These are phyloP conservation scores for Cheilosia vernalis DNA, from an alignment of 2,888 invertebrate species.

Conservation along the genomic window DNA sequence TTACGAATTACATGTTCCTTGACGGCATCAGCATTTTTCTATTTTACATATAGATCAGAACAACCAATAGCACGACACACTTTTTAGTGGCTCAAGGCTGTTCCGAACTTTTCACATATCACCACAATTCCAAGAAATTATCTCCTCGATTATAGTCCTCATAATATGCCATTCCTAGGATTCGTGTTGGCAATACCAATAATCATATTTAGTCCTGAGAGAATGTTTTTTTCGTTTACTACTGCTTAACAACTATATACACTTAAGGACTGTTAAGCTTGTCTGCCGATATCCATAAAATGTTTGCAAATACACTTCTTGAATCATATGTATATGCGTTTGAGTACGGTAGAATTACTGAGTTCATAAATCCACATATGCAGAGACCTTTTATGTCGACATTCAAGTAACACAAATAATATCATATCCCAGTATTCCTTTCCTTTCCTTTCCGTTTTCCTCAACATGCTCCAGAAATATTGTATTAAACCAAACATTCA, in stretches of 20 bases:
- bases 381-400: slow-evolving; percentile 52
- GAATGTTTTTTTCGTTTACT: slow-evolving; percentile 14
- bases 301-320: slow-evolving; percentile 46
- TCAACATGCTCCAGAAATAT: slow-evolving; percentile 40
- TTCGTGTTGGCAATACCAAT: slow-evolving; percentile 18
- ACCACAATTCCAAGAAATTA: slow-evolving; percentile 22
- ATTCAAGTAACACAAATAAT: slow-evolving; percentile 36
- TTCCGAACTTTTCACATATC: neutral
- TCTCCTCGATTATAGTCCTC: neutral
- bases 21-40: too few species aligned
- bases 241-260: slow-evolving; percentile 24
- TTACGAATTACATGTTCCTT: too few species aligned
- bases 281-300: slow-evolving; percentile 37
- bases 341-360: slow-evolving; percentile 33
- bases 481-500: slow-evolving; percentile 15
- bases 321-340: neutral
- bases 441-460: slow-evolving; percentile 1
- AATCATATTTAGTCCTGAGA: slow-evolving; percentile 39
- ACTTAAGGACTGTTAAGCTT: slow-evolving; percentile 38
- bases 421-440: slow-evolving; percentile 18
- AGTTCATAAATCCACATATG: slow-evolving; percentile 30
- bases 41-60: neutral
- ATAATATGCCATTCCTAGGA: slow-evolving; percentile 1
- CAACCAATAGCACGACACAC: neutral
- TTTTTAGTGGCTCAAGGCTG: neutral